Evolutionary conservation across 2,113 vertebrate species (phyloP).

Genomic region (Ammospiza caudacuta): DNA sequence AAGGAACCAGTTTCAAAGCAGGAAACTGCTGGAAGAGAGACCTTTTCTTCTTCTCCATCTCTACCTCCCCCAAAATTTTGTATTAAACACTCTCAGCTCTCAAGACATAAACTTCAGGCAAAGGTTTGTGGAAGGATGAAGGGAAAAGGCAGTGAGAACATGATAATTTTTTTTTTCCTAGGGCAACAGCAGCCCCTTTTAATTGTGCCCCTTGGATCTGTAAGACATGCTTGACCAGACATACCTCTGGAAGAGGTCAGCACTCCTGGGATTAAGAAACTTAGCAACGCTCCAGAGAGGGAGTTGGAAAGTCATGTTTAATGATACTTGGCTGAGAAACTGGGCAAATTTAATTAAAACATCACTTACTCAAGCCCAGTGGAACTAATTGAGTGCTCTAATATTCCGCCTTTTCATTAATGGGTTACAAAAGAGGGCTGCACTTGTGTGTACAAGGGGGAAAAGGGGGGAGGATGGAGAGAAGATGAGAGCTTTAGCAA

Average conservation of each 20-base stretch:
- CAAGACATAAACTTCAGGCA: not conserved
- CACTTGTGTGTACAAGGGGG: constrained; percentile 43
- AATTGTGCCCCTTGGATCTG: constrained; percentile 57
- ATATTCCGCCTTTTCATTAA: constrained; percentile 77
- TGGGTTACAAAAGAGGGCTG: constrained; percentile 69
- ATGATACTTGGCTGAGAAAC: constrained; percentile 75
- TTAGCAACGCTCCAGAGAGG: constrained; percentile 67
- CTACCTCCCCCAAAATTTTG: not conserved
- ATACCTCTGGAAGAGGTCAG: constrained; percentile 64
- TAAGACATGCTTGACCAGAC: constrained; percentile 70
- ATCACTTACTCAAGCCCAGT: constrained; percentile 63
- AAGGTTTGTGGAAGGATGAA: not conserved
- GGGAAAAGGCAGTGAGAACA: not conserved
- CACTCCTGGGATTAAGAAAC: constrained; percentile 73
- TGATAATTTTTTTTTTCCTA: not conserved
- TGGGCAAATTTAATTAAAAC: constrained; percentile 78
- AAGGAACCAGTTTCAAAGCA: not conserved
- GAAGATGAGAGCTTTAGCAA: constrained; percentile 37
- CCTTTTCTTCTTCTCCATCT: not conserved
- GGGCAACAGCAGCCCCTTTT: constrained; percentile 61
- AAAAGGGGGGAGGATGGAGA: not conserved
- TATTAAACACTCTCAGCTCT: not conserved
- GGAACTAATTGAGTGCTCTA: constrained; percentile 71
- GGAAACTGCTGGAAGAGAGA: not conserved
- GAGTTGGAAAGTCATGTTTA: constrained; percentile 74